These are phyloP conservation scores for Callospermophilus lateralis DNA, from an alignment of 2,113 vertebrate species.

Conservation along the genomic window DNA sequence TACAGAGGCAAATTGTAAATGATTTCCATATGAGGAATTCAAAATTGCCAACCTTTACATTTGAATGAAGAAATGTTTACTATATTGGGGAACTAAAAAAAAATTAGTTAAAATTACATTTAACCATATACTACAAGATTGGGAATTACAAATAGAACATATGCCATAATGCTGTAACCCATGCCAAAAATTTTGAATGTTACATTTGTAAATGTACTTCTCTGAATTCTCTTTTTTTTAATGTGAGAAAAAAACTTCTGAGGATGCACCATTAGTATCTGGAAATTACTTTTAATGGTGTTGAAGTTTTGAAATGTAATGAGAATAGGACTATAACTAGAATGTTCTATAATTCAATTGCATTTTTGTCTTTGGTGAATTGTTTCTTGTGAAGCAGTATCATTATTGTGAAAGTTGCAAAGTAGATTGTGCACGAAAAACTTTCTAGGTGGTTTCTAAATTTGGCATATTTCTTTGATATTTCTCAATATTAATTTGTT, in stretches of 20 bases:
- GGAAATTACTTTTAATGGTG: neutral
- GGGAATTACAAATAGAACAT: neutral
- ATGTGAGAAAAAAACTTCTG: neutral
- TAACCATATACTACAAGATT: neutral
- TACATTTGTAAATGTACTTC: neutral
- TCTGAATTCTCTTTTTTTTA: neutral
- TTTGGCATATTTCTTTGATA: neutral
- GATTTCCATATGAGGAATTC: neutral
- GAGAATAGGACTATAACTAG: neutral
- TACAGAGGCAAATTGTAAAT: neutral
- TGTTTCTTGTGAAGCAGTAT: neutral
- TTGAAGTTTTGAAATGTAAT: neutral
- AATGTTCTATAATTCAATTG: slow-evolving; percentile 39
- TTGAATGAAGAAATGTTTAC: slow-evolving; percentile 27
- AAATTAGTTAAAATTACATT: neutral
- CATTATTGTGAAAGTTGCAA: neutral
- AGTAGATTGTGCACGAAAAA: neutral
- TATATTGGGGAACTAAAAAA: neutral
- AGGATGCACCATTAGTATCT: neutral
- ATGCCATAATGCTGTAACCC: neutral
- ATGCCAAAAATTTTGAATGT: neutral
- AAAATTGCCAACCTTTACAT: slow-evolving; percentile 19
- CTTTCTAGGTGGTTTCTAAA: neutral
- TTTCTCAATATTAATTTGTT: neutral
- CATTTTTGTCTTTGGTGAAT: neutral